Base-by-base conservation (phyloP, 35 echinoderm and acorn worm genomes). In the Eucidaris tribuloides region DNA sequence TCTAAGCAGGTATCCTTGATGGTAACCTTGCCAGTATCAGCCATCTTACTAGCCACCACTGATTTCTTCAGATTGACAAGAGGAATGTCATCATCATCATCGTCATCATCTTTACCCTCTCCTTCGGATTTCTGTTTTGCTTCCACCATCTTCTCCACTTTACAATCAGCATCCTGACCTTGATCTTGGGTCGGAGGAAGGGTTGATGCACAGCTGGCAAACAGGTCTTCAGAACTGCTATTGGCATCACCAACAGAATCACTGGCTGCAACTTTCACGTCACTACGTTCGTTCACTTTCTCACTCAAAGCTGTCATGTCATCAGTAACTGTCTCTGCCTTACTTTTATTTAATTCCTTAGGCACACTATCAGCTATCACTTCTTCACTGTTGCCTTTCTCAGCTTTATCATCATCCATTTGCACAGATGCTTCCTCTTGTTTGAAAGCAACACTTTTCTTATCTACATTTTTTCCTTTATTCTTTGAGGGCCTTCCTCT, bases 181-280 rank as follows among this genome's bases (percentile, higher is more conserved):
- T 52, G 9, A 9, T 52, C 9, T 11, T 11, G 9, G 9, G n/a
- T 52, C n/a, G 48, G 48, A 52, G 48, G n/a, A 52, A n/a, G n/a
- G n/a, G 9, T 52, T 52, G n/a, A 9, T 11, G 65, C 15, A 36
- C 65, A 71, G 7, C 35, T 74, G 24, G 35, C 68, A 74, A 74
- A 74, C 1, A 74, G 41, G 37, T 74, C 68, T 74, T 74, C 68
- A 38, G 68, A 74, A 44, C 68, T 74, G 23, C 68, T 74, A 44
- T 74, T 44, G 2, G 34, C 33, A 11, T 52, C 48, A 11, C 9
- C 9, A 9, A 52, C n/a, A 11, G 48, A 52, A 11, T 52, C 48
- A 52, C 48, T 52, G 9, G 48, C n/a, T n/a, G n/a, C n/a, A n/a
- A n/a, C n/a, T n/a, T n/a, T n/a, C n/a, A n/a, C n/a, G n/a, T n/a